Base-by-base conservation (phyloP, 2,888 invertebrate species). In the Pammene fasciana region DNA sequence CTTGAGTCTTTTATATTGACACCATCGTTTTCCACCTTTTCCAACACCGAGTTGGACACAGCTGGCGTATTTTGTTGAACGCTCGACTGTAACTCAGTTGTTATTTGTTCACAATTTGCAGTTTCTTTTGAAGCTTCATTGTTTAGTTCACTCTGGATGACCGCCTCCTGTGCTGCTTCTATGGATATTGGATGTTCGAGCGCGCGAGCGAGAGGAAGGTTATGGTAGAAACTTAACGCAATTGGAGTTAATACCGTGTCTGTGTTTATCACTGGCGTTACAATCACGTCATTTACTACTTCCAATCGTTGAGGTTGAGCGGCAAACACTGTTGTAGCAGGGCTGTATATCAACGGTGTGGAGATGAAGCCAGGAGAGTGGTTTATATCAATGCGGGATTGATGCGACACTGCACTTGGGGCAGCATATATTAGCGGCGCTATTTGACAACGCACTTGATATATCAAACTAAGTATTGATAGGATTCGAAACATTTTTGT, bases 391-490 rank as follows among this genome's bases (percentile, higher is more conserved):
- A 93, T 86, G 61, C 93, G 88, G 62, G 94, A 94, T 79, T 94
- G 94, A 78, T 93, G 93, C 1, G 93, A 93, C 26, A 94, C 93
- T 54, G 94, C 90, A 76, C 93, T 93, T 1, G 94, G 94, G 38
- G 93, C 90, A 16, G 89, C 85, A 73, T 89, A 87, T 74, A 90
- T 86, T 9, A 89, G 62, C 56, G 88, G 88, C 56, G 80, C 75
- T 38, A 85, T 52, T 75, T 90, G 84, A 75, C 85, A 78, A 67
- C 78, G 78, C 64, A 81, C 82, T 74, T 75, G 71, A 68, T 75
- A 78, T 72, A 83, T 66, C 26, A 78, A 78, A 76, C 77, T 79
- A 72, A 81, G 72, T 46, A 86, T 61, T 68, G 86, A 77, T 72
- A 87, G 73, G 77, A 82, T 72, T 73, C 74, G 78, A 75, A 86